A percentile compares a stretch with the other conserved stretches of the same genome.
Conservation (phyloP, 1,140 invertebrate genomes). For the Leptopilina boulardi region DNA sequence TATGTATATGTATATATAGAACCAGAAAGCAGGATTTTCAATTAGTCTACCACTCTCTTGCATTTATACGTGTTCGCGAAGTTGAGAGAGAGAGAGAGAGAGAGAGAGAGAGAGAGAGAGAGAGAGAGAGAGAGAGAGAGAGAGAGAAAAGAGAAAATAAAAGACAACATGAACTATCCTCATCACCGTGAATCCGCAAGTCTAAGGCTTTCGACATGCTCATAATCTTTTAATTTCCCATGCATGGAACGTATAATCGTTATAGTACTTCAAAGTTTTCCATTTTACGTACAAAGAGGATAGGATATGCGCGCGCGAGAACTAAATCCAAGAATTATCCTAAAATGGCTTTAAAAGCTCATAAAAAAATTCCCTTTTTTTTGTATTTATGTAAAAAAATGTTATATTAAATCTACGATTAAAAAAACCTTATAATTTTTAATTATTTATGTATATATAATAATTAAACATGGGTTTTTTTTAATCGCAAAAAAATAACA, state of each 20-base stretch:
- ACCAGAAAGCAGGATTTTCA: conserved; percentile 13
- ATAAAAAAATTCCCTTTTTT: no score
- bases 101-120: no score
- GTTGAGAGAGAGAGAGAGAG: conserved; percentile 14
- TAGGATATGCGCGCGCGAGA: background rate
- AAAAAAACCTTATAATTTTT: no score
- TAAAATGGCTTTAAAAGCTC: background rate
- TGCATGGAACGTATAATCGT: conserved; percentile 7
- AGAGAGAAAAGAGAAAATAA: conserved; percentile 7
- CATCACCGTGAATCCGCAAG: conserved; percentile 18
- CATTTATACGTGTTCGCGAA: background rate
- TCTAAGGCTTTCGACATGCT: conserved; percentile 23
- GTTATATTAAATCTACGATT: no score
- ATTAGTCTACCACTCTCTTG: background rate
- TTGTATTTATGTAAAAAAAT: no score
- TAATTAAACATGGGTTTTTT: no score
- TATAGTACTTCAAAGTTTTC: conserved; percentile 22
- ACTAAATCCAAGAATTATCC: conserved; percentile 2
- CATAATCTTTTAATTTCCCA: conserved; percentile 32
- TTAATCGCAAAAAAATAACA: no score
- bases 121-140: no score
- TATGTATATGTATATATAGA: background rate
- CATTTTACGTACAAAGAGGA: background rate
- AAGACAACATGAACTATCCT: conserved; percentile 20
- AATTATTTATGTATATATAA: no score